These are phyloP conservation scores for Boleophthalmus pectinirostris DNA, from an alignment of 2,113 vertebrate species.

Conservation along the genomic window DNA sequence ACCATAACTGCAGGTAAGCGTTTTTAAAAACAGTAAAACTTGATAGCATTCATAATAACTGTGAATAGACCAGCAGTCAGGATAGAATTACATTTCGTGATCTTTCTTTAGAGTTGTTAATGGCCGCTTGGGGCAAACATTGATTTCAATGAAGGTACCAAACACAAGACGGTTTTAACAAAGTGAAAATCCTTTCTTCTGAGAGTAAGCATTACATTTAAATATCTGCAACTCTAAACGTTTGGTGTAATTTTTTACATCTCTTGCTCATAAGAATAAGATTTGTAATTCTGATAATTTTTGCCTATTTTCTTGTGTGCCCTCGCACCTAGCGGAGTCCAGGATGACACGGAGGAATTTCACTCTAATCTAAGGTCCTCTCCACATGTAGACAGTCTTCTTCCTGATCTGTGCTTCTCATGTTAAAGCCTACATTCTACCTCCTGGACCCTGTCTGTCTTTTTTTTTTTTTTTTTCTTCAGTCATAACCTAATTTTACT, in stretches of 20 bases:
- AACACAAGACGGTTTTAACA: neutral
- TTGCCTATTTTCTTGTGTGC: neutral
- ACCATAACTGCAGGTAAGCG: neutral
- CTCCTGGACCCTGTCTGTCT: too few relatives aligned
- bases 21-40: neutral
- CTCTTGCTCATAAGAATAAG: neutral
- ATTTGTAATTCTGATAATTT: neutral
- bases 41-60: neutral
- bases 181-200: neutral
- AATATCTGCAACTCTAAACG: neutral
- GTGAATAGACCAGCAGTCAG: neutral
- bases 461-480: neutral
- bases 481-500: neutral
- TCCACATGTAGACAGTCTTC: conserved; percentile 11
- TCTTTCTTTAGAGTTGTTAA: conserved; percentile 6
- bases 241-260: neutral
- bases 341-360: conserved; percentile 25
- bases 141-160: neutral
- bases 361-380: conserved; percentile 43
- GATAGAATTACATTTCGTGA: neutral
- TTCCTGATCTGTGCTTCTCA: conserved; percentile 21
- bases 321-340: conserved; percentile 21
- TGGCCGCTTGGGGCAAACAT: neutral
- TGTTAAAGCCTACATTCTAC: conserved; percentile 8
- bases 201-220: neutral